phyloP scores from a whole-genome alignment of 2,797 vertebrate genomes.

The Bradypus variegatus region DNA sequence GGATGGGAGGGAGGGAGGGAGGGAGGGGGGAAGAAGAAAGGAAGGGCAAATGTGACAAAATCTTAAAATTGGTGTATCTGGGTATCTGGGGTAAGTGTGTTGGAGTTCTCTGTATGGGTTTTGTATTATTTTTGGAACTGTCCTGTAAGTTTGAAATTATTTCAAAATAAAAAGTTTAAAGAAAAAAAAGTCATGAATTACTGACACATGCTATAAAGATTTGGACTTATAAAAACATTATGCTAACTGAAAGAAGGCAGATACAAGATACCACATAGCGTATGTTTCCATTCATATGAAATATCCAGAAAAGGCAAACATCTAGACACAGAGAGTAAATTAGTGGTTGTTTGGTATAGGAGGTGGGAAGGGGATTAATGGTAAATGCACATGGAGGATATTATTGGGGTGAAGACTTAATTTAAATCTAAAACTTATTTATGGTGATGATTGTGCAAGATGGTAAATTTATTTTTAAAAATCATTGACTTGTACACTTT shows the following conservation, averaged over 20 bases:
- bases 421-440: conserved; percentile 1
- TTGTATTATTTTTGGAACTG: too few species aligned
- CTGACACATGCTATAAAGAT: too few species aligned
- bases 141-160: too few species aligned
- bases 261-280: neutral
- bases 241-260: neutral
- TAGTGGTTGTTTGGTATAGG: neutral
- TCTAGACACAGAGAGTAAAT: neutral
- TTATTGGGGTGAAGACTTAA: neutral
- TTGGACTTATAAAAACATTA: neutral
- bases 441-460: neutral
- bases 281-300: neutral
- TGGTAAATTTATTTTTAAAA: neutral
- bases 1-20: too few species aligned
- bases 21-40: too few species aligned
- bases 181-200: too few species aligned
- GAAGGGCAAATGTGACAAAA: too few species aligned
- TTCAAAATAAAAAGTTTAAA: too few species aligned
- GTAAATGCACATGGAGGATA: neutral
- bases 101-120: too few species aligned
- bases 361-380: neutral
- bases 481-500: neutral
- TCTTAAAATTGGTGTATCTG: too few species aligned
- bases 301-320: neutral
- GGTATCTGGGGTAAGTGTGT: too few species aligned